Base-by-base conservation (phyloP, 2,797 vertebrate genomes). In the Girardinus metallicus region DNA sequence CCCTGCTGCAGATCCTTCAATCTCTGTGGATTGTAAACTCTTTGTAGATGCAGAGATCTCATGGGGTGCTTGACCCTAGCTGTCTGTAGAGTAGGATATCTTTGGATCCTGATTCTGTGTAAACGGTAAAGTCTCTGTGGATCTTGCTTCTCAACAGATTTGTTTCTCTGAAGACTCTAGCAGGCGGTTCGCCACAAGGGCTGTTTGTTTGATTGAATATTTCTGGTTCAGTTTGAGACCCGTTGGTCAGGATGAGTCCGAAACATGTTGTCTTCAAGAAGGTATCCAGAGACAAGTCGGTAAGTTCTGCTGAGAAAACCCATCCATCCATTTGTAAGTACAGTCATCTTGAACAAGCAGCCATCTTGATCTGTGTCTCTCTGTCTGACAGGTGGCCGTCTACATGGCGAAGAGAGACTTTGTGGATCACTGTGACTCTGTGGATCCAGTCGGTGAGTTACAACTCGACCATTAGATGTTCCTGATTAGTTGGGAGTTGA, bases 321-420 rank as follows among this genome's bases (percentile, higher is more conserved):
- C 53, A 18, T 36, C 18, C 49, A 49, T 29, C 70, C 21, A 31
- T 16, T 5, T 43, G 2, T 4, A 71, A 26, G 68, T 44, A 16
- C 29, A 15, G n/a, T 73, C 3, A 3, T 68, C 21, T n/a, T 55
- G 29, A 0, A 41, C 68, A 23, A 31, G 26, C 47, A 34, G 18
- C 75, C n/a, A 43, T 11, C 5, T 41, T 31, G 10, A 47, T 31
- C 13, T 78, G 51, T 36, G 2, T 7, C 51, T 64, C 12, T 47
- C 11, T 34, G 1, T 72, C 29, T 41, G 23, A 7, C 85, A 99
- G 98, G 94, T 99, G 84, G 94, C 96, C 0, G 95, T 99, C 84
- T 99, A 99, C 88, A 92, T 99, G 92, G 96, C 95, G 13, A 97
- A 96, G 79, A 96, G 97, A 68, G 98, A 99, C 90, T 99, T 97